A percentile compares a stretch with the other conserved stretches of the same genome.
Evolutionary conservation across 1,140 invertebrate species (phyloP).

Genomic region (Oreohelix idahoensis): DNA sequence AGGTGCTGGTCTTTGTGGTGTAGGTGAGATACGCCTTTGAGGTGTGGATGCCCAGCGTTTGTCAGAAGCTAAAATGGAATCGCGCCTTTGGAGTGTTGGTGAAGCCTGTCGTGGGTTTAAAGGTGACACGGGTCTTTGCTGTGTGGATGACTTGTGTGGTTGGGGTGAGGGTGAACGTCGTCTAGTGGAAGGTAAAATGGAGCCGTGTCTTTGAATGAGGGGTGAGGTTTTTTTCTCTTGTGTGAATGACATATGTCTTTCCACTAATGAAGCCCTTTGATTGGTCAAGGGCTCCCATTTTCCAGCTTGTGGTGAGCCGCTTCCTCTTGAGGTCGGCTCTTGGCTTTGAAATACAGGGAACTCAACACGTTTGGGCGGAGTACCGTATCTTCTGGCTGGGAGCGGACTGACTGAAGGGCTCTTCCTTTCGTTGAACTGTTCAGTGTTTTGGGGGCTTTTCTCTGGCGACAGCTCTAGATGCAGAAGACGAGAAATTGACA

Average conservation of each 20-base stretch:
- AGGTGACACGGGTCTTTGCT: not conserved
- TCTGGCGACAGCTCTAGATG: not conserved
- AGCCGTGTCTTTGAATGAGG: not conserved
- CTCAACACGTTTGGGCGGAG: no score
- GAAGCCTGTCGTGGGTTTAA: not conserved
- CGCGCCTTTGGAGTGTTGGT: not conserved
- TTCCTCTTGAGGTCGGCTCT: not conserved
- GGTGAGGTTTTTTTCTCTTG: not conserved
- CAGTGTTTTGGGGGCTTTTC: not conserved
- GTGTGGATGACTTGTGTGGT: not conserved
- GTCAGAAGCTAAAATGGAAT: no score
- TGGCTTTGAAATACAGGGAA: no score
- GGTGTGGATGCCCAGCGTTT: not conserved
- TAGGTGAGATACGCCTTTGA: not conserved
- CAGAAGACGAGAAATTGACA: not conserved
- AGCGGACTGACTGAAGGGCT: not conserved
- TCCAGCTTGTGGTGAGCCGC: not conserved
- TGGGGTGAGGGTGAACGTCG: not conserved
- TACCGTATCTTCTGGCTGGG: not conserved
- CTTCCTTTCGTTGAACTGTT: not conserved
- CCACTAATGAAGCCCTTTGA: no score
- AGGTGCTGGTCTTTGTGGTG: not conserved
- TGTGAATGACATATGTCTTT: not conserved
- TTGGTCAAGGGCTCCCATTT: not conserved
- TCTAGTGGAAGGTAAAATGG: not conserved